phyloP scores from a whole-genome alignment of 2,888 invertebrate genomes.

The Esperia sulphurella region DNA sequence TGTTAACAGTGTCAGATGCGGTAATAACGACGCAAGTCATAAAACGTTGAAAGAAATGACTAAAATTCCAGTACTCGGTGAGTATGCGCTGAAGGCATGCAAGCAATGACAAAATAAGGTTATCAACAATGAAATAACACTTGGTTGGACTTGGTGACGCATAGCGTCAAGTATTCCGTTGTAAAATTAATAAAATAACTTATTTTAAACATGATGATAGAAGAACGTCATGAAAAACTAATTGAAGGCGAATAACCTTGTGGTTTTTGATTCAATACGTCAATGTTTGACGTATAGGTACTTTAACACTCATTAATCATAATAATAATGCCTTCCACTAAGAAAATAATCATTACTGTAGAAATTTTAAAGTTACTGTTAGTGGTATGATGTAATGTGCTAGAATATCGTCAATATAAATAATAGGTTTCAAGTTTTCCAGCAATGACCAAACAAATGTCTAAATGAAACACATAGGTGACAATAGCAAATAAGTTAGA shows the following conservation, averaged over 20 bases:
- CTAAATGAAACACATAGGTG: too few species aligned
- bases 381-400: too few species aligned
- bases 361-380: too few species aligned
- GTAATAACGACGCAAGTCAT: background rate
- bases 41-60: background rate
- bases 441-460: too few species aligned
- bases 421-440: too few species aligned
- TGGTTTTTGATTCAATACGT: background rate
- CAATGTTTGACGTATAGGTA: too few species aligned
- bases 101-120: constrained; percentile 4
- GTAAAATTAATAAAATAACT: background rate
- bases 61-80: background rate
- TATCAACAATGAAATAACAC: constrained; percentile 1
- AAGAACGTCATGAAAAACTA: background rate
- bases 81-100: background rate
- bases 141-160: constrained; percentile 2
- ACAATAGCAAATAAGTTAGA: too few species aligned
- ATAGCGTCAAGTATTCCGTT: background rate
- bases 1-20: too few species aligned
- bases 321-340: too few species aligned
- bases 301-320: too few species aligned
- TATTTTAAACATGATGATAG: background rate
- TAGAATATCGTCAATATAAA: too few species aligned
- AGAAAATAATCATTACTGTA: too few species aligned
- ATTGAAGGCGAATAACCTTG: background rate